Conservation (phyloP, 2,888 invertebrate genomes). For the Cryptus viduatorius region DNA sequence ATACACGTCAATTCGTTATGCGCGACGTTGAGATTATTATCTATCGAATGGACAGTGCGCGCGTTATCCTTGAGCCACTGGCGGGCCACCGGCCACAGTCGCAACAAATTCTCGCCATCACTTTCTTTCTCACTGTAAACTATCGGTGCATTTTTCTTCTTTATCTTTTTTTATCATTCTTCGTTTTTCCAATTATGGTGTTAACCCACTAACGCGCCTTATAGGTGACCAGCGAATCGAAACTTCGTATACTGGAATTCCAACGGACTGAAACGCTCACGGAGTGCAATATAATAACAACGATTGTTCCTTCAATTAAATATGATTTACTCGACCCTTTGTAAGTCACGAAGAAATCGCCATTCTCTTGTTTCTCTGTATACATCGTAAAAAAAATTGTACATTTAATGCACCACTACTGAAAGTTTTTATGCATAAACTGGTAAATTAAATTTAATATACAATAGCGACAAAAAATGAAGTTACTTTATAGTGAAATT, state of each 20-base stretch:
- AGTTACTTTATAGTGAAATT: no score
- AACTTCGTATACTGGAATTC: constrained; percentile 6
- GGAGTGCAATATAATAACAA: constrained; percentile 19
- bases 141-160: constrained; percentile 24
- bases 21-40: constrained; percentile 43
- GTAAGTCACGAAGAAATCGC: background rate
- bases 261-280: background rate
- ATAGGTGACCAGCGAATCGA: constrained; percentile 1
- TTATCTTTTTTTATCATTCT: constrained; percentile 14
- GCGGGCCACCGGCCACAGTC: background rate
- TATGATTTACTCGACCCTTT: constrained; percentile 15
- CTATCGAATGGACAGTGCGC: constrained; percentile 14
- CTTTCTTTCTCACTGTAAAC: constrained; percentile 34
- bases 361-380: background rate
- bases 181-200: constrained; percentile 27
- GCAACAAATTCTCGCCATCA: constrained; percentile 13
- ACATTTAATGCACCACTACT: no score
- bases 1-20: constrained; percentile 44
- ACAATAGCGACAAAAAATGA: no score
- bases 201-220: constrained; percentile 21
- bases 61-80: constrained; percentile 50
- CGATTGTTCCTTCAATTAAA: constrained; percentile 47
- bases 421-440: no score
- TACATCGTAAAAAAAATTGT: no score
- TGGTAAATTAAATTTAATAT: no score